A percentile compares a stretch with the other conserved stretches of the same genome.
Evolutionary conservation across 2,113 vertebrate species (phyloP).

Genomic region (Leuciscus idus): DNA sequence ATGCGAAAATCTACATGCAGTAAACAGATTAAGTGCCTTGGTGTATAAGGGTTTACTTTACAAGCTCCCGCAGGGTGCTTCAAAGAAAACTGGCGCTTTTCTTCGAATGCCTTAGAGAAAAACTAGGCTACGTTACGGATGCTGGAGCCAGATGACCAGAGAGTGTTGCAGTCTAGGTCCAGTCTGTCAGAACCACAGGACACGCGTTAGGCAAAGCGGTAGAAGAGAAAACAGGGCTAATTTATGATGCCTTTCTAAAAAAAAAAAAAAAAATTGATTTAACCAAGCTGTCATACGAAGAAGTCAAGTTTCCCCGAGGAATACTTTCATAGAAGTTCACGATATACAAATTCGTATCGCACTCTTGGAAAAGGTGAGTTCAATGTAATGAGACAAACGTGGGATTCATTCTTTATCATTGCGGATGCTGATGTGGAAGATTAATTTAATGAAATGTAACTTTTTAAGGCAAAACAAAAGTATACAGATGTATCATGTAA

Average conservation of each 20-base stretch:
- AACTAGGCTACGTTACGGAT: background rate
- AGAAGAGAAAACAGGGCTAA: background rate
- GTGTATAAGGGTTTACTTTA: background rate
- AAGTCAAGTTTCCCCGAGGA: background rate
- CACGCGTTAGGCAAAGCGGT: background rate
- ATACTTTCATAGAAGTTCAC: conserved; percentile 10
- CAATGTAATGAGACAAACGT: background rate
- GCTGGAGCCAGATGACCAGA: background rate
- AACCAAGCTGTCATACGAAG: background rate
- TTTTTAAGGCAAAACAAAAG: background rate
- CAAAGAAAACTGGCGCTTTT: conserved; percentile 11
- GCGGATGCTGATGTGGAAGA: background rate
- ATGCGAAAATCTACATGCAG: background rate
- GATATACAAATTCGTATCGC: background rate
- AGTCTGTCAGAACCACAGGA: background rate
- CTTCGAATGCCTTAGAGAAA: conserved; percentile 7
- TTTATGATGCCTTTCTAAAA: background rate
- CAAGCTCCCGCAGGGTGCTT: background rate
- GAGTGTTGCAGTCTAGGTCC: background rate
- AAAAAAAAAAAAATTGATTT: background rate
- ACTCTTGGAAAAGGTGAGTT: conserved; percentile 6
- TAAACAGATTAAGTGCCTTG: background rate
- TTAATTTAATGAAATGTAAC: background rate
- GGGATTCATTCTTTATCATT: background rate
- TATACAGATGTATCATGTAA: background rate